These are phyloP conservation scores for Mallotus villosus DNA, from an alignment of 2,797 vertebrate genomes.

Conservation along the genomic window DNA sequence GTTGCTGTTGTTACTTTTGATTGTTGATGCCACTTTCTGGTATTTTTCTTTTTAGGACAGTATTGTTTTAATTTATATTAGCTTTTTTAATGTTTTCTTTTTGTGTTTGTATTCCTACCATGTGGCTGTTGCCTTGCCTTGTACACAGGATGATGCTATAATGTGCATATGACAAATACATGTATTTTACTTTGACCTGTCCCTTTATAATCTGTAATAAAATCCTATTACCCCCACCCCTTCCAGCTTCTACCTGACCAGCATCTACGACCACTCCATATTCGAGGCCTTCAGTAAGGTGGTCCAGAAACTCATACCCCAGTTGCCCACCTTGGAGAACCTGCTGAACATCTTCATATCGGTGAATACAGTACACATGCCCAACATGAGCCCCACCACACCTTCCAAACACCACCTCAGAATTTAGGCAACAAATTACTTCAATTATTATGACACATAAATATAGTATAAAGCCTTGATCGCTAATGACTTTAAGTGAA, in stretches of 20 bases:
- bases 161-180: no score
- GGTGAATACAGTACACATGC: constrained; percentile 63
- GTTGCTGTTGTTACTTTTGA: no score
- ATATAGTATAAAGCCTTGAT: neutral
- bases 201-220: neutral
- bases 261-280: constrained; percentile 82
- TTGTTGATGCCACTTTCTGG: no score
- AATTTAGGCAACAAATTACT: no score
- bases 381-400: neutral
- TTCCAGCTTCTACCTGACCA: constrained; percentile 92
- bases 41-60: no score
- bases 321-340: constrained; percentile 93
- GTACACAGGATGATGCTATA: no score
- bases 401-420: neutral
- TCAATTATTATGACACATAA: neutral
- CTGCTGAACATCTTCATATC: constrained; percentile 98
- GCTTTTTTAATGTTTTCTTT: no score
- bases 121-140: no score
- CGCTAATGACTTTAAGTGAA: neutral
- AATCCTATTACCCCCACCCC: neutral
- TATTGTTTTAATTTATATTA: no score
- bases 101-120: no score
- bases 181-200: neutral
- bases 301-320: constrained; percentile 93
- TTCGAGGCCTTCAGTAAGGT: constrained; percentile 90